Percentiles rank a stretch among this genome's conserved stretches.
Conservation (phyloP, 2,113 vertebrate species). For the Hydrochoerus hydrochaeris region DNA sequence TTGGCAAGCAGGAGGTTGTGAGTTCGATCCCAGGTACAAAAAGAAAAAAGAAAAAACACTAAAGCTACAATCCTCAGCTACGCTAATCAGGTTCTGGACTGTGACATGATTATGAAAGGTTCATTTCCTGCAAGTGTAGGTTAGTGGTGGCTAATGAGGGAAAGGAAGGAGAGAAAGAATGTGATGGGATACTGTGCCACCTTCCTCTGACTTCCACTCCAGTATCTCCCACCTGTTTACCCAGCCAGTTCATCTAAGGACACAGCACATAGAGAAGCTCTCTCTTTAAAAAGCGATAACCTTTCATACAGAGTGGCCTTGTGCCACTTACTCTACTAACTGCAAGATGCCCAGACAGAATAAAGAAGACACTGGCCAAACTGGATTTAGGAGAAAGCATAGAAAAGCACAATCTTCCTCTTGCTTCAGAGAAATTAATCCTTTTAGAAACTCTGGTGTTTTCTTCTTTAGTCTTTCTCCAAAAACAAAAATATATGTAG, state of each 20-base stretch:
- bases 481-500: not conserved
- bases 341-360: not conserved
- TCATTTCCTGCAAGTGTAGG: not conserved
- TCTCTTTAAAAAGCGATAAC: not conserved
- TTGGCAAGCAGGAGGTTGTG: too few species aligned
- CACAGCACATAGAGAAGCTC: not conserved
- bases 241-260: not conserved
- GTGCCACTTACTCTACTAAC: not conserved
- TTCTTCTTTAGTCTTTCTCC: not conserved
- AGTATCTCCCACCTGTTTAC: not conserved
- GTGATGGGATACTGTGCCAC: too few species aligned
- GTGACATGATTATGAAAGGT: not conserved
- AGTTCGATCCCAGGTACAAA: too few species aligned
- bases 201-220: not conserved
- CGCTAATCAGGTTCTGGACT: not conserved
- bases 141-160: not conserved
- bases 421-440: not conserved
- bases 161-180: not conserved
- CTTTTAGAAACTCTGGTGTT: not conserved
- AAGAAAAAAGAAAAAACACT: too few species aligned
- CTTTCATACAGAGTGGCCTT: not conserved
- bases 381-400: not conserved
- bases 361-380: not conserved
- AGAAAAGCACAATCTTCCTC: not conserved
- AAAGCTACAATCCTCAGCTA: not conserved